Evolutionary conservation across 2,888 invertebrate species (phyloP).

Genomic region (Leptinotarsa juncta): DNA sequence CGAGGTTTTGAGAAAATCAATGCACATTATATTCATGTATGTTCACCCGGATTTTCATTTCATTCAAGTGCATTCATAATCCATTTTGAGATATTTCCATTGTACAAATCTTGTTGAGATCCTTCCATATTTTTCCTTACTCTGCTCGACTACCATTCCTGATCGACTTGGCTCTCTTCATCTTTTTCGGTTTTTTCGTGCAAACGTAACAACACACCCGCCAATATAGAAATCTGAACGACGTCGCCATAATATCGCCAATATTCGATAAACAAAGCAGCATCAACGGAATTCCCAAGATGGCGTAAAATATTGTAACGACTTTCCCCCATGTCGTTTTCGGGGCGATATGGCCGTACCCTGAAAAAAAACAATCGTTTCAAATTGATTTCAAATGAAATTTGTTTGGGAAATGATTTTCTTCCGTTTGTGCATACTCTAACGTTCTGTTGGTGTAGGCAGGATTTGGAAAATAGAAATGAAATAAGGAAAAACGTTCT

Average conservation of each 20-base stretch:
- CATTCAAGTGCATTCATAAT: too few species aligned
- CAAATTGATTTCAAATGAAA: constrained; percentile 7
- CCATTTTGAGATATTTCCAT: too few species aligned
- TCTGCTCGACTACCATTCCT: constrained; percentile 45
- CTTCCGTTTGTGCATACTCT: neutral
- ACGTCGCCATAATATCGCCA: constrained; percentile 93
- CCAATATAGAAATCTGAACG: constrained; percentile 94
- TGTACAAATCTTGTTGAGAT: too few species aligned
- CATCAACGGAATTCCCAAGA: constrained; percentile 95
- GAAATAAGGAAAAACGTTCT: neutral
- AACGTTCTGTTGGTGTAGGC: neutral
- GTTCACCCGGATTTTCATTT: too few species aligned
- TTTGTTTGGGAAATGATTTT: constrained; percentile 6
- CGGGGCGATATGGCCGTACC: constrained; percentile 95
- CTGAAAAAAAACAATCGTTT: constrained; percentile 66
- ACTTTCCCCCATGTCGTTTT: constrained; percentile 94
- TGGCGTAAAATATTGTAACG: constrained; percentile 95
- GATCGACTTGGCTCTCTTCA: constrained; percentile 65
- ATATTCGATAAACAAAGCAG: constrained; percentile 93
- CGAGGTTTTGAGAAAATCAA: too few species aligned
- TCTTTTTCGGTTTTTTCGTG: constrained; percentile 79
- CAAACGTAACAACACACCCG: constrained; percentile 91
- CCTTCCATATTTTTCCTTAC: constrained; percentile 31
- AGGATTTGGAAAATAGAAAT: neutral
- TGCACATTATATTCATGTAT: too few species aligned